Evolutionary conservation across 2,113 vertebrate genomes (phyloP), one percentile per base, ranked within the genome.

Genomic region (Ornithorhynchus anatinus): DNA sequence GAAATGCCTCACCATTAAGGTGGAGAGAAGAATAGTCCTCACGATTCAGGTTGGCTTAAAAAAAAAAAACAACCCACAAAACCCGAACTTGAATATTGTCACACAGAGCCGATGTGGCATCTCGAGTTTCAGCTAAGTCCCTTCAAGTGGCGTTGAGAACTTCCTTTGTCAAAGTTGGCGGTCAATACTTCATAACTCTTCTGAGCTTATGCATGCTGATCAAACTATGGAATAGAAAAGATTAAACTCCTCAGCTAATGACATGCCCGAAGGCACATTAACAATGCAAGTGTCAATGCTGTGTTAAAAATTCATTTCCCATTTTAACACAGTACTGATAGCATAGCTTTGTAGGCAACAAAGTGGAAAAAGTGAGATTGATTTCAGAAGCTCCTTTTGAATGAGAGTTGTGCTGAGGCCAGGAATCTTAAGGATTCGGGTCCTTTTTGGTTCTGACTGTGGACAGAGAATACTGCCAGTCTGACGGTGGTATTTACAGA

Each of bases 181-280:
- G 93, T 92, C 94, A 94, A 91, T 87, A 87, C 91, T 91, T 92
- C 84, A 85, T 70, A 88, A 86, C 75, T 89, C 80, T 72, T 88
- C 84, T 85, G 83, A 91, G 84, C 64, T 93, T 91, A 90, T 91
- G 90, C 87, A 91, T 89, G 88, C 77, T 87, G 89, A 94, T 94
- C 91, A 92, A 92, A 93, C 76, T 88, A 88, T 63, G 59, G 79
- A 93, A 90, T 93, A 93, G 91, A 91, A 92, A 94, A 94, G 91
- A 94, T 94, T 93, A 93, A 94, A 92, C 81, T 91, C 84, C 89
- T 91, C 75, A 85, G 82, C 88, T 95, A 94, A 94, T 95, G 93
- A 94, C 91, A 93, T 88, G 93, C 94, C 91, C 93, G 90, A 92
- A 93, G 91, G 91, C 90, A 91, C 92, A 94, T 94, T 94, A 93